These are phyloP conservation scores for Toxotes lorentzi DNA, from an alignment of 2,797 vertebrate species.

Conservation along the genomic window DNA sequence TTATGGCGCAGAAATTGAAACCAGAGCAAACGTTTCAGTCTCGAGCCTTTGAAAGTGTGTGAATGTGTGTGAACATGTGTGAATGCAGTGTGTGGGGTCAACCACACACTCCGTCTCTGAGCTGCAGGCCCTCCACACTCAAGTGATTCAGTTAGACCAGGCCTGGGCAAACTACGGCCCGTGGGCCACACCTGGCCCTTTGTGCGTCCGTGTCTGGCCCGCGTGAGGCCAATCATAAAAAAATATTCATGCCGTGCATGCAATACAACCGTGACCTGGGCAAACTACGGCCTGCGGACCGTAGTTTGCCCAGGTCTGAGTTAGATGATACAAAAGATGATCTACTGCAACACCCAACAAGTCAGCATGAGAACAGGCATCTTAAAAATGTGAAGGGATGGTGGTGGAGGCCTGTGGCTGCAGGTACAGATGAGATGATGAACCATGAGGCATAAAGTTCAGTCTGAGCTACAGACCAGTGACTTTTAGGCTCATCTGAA, in stretches of 20 bases:
- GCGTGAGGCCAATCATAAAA: no score
- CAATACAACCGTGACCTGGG: no score
- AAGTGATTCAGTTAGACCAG: conserved; percentile 12
- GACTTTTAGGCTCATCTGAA: background rate
- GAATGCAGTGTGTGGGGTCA: background rate
- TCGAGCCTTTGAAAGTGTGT: no score
- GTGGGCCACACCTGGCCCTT: no score
- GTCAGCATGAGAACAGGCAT: no score
- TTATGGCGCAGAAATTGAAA: background rate
- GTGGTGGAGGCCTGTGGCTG: background rate
- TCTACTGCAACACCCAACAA: no score
- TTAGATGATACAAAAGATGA: conserved; percentile 15
- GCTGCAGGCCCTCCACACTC: background rate
- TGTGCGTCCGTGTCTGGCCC: no score
- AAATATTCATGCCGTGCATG: no score
- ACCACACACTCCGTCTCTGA: background rate
- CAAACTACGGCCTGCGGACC: no score
- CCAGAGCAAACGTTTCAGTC: background rate
- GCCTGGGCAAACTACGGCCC: no score
- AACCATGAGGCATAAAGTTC: background rate
- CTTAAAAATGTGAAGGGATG: no score
- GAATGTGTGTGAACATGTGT: background rate
- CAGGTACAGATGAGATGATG: background rate
- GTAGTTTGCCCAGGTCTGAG: no score
- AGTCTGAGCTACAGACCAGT: background rate